These are phyloP conservation scores for human DNA, from an alignment of 2,113 vertebrate species.

Conservation along the genomic window GRCh38 chr22:27096501-27097000, in stretches of 20 bases:
- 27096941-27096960: neutral
- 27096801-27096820: neutral
- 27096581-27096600: neutral
- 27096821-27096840: neutral
- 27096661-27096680: fast-evolving
- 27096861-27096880: neutral
- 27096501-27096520: fast-evolving
- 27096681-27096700: neutral
- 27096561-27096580: neutral
- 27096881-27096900: too few relatives aligned
- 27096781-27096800: conserved; percentile 13
- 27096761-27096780: fast-evolving
- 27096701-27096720: fast-evolving
- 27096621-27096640: fast-evolving
- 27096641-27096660: fast-evolving
- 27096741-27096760: neutral
- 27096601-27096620: neutral
- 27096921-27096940: too few relatives aligned
- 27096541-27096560: neutral
- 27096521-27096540: fast-evolving
- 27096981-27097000: fast-evolving
- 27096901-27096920: too few relatives aligned
- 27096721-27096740: neutral
- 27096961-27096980: neutral
- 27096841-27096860: neutral